Evolutionary conservation across 2,113 vertebrate genomes (phyloP), one percentile per base, ranked within the genome.

Genomic region (Lichenostomus cassidix): DNA sequence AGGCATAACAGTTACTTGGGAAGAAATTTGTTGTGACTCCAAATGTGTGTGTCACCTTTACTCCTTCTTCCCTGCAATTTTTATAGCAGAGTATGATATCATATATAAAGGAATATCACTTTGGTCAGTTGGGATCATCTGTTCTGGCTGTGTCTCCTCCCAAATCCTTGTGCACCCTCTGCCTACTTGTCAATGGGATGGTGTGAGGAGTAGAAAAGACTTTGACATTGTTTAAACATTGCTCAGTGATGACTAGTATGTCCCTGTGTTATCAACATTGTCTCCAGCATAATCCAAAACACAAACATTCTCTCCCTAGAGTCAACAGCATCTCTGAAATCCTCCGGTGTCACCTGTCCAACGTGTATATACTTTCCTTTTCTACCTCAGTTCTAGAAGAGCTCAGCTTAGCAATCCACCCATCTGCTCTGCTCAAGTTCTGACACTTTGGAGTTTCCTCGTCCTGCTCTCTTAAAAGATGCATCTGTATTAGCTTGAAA

Each of bases 1-100:
- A 64, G 1, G 3, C 3, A 0, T 64, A 33, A 20, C 0, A 4
- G 7, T 20, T 42, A 16, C 10, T 37, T 58, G 31, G 14, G 50
- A 80, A 53, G n/a, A 64, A 18, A 81, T 35, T 20, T 24, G 4
- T 19, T 56, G 10, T 62, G 42, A 31, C 10, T 52, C 31, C 31
- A 52, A 44, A 44, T 52, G 47, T 28, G 3, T 29, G 16, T 35
- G 25, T 24, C 55, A 42, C 25, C 31, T 42, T 70, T 50, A 31
- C 15, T 71, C 16, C 10, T 42, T 59, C 24, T 50, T 71, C 10
- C 7, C 16, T 29, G 20, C 4, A 62, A 31, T 3, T 83, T 62
- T 52, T 2, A 2, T 25, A 37, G 37, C 31, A 25, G 31, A 52
- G 19, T 8, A 52, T 44, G 37, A 12, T 42, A 24, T 29, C 35